These are phyloP conservation scores for Cataglyphis albicans DNA, from an alignment of 2,888 invertebrate species.

Conservation along the genomic window DNA sequence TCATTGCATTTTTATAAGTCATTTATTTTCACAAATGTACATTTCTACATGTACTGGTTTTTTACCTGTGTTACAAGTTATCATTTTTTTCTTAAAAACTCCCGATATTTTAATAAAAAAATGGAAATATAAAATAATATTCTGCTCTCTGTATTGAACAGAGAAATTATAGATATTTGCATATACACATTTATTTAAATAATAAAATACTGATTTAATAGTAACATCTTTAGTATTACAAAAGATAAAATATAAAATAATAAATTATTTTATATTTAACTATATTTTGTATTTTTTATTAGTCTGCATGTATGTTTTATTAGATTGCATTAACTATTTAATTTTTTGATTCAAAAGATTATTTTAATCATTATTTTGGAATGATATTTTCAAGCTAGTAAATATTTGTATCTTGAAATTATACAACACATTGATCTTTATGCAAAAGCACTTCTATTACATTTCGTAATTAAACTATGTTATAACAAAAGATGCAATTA, in stretches of 20 bases:
- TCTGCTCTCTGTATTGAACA: neutral
- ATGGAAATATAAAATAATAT: neutral
- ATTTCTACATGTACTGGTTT: neutral
- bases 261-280: neutral
- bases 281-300: neutral
- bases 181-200: neutral
- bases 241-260: neutral
- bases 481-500: neutral
- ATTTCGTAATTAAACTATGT: neutral
- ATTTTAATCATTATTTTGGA: neutral
- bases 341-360: neutral
- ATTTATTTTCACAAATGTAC: neutral
- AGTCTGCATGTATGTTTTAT: too few relatives aligned
- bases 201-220: neutral
- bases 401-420: slow-evolving; percentile 4
- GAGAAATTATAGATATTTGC: neutral
- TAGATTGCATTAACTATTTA: neutral
- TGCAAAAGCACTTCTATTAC: neutral
- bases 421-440: neutral
- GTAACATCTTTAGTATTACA: neutral
- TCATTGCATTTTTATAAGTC: slow-evolving; percentile 13
- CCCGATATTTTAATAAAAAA: too few relatives aligned
- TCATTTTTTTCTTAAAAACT: too few relatives aligned
- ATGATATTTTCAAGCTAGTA: neutral
- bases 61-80: too few relatives aligned